Evolutionary conservation across 2,113 vertebrate species (phyloP), one percentile per base, ranked within the genome.

Genomic region (Carassius gibelio): DNA sequence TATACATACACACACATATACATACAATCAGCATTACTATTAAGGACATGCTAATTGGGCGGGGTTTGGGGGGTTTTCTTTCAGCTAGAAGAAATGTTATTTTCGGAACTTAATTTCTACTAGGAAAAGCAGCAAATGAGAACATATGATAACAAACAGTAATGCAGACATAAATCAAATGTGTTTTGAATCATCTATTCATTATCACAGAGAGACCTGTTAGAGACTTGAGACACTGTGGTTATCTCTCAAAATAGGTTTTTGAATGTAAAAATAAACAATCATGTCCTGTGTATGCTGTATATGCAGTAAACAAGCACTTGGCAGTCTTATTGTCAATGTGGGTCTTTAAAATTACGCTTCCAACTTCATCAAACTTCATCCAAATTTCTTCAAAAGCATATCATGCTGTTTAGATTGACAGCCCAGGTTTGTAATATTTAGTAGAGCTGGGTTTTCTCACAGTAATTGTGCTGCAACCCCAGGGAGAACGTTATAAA

Each of bases 331-430:
- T 30, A 52, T 68, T 68, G 75, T 74, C 80, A 69, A n/a, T 81
- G 23, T 45, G 13, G 17, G 8, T 45, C 26, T 48, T 19, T 55
- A 9, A 38, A 71, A 82, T 52, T 36, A 23, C 10, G 36, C 11
- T 55, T 55, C 48, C 36, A 13, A 26, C 48, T 72, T 57, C 66
- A 82, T 59, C 55, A 38, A 36, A 42, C 26, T 30, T 30, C 36
- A 83, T 57, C 15, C 19, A 74, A 3, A 83, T 83, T n/a, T 19
- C 36, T 48, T 50, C 36, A 66, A 21, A 81, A 66, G 23, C 80
- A 55, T 50, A 45, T 55, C 45, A 52, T 15, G 64, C 64, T 23
- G 74, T 76, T 76, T 30, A 30, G 48, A 76, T 30, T 76, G 75
- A 76, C 48, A 34, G 75, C 8, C 4, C 48, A 55, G 23, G 45